Evolutionary conservation across 1,140 invertebrate genomes (phyloP), one percentile per base, ranked within the genome.

Genomic region (Delia radicum): DNA sequence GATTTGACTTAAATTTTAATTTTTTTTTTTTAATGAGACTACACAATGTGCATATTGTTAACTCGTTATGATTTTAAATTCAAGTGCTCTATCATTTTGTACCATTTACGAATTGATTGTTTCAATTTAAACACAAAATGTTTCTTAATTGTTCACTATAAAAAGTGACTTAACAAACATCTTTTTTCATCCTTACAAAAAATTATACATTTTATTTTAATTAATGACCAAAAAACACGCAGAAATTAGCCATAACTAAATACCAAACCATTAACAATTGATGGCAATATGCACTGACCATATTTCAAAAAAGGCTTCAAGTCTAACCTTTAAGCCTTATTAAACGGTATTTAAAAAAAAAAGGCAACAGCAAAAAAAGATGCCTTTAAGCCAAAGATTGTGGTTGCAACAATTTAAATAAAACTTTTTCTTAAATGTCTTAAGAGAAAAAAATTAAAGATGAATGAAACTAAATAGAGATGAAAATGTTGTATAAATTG

Each of bases 151-250:
- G 3, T 42, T 42, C 12, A 42, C 37, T 42, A 42, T 15, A 42
- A 42, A 42, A 15, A 42, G n/a, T 15, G 12, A 10, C n/a, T 42
- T 42, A 37, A 33, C 10, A 37, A 55, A 24, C 48, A 48, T 55
- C n/a, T 55, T 55, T 55, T 55, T 21, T 3, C 65, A 21, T 65
- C 7, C 13, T 29, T n/a, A 28, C 21, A 29, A 28, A 65, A 65
- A 29, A 33, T 33, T 69, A 69, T 21, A 69, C 65, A 69, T 69
- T 69, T 69, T 69, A 13, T 69, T 69, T 69, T 69, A 69, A 69
- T 69, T 69, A 69, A 69, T 69, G 65, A 33, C 65, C 13, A 12
- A 37, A 69, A 37, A 69, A 69, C 65, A 69, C 65, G 65, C 65
- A 69, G 65, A 69, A 69, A 69, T 69, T 69, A 69, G 65, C 65